These are phyloP conservation scores for Leptinotarsa peninsularis DNA, from an alignment of 2,888 invertebrate genomes.

Conservation along the genomic window DNA sequence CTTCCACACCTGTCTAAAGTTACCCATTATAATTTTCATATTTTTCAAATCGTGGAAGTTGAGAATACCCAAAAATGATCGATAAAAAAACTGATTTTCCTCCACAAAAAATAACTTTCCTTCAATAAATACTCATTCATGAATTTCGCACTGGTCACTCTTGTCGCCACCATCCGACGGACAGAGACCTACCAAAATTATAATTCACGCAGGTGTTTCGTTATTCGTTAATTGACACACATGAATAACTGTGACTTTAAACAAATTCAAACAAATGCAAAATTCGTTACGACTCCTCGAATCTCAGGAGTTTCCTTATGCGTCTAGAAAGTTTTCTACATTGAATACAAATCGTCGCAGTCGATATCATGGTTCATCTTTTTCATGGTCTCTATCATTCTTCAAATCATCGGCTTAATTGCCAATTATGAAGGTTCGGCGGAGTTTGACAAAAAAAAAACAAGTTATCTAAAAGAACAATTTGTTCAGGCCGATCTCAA, in stretches of 20 bases:
- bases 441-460: too few relatives aligned
- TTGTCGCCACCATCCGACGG: not conserved
- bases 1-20: too few relatives aligned
- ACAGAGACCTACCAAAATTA: not conserved
- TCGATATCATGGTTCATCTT: not conserved
- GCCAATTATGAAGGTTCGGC: not conserved
- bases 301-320: conserved; percentile 10
- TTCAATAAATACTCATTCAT: too few relatives aligned
- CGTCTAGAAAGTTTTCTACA: conserved; percentile 2
- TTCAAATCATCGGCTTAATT: not conserved
- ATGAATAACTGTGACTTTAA: conserved; percentile 19
- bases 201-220: conserved; percentile 12
- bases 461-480: too few relatives aligned
- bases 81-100: too few relatives aligned
- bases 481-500: too few relatives aligned
- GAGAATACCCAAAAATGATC: too few relatives aligned
- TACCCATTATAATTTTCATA: too few relatives aligned
- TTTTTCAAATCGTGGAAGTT: too few relatives aligned
- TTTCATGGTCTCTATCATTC: not conserved
- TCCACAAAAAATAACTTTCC: too few relatives aligned
- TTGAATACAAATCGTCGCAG: not conserved
- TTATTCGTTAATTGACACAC: conserved; percentile 19
- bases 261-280: conserved; percentile 11
- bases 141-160: not conserved
- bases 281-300: conserved; percentile 6